Percentiles rank a stretch among this genome's conserved stretches.
Conservation (phyloP, 2,113 vertebrate genomes). For the Trogon melanurus region DNA sequence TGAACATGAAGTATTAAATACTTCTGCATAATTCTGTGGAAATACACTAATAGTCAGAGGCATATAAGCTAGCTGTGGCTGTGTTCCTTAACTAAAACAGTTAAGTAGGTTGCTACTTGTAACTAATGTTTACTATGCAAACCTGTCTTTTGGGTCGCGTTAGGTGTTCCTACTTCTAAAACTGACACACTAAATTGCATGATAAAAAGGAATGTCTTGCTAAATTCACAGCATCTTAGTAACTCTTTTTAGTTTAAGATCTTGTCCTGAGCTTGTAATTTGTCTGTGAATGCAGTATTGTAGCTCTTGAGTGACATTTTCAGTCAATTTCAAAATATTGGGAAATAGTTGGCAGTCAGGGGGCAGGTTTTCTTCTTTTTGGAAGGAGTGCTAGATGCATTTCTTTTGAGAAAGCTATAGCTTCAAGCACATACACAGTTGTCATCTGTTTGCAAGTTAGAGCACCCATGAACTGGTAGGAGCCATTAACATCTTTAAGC, state of each 20-base stretch:
- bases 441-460: neutral
- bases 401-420: neutral
- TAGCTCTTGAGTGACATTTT: neutral
- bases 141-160: neutral
- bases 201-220: neutral
- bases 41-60: neutral
- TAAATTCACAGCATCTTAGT: neutral
- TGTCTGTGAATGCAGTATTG: neutral
- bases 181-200: neutral
- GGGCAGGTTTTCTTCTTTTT: neutral
- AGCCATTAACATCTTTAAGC: neutral
- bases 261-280: neutral
- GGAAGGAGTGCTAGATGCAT: neutral
- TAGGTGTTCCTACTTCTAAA: neutral
- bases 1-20: neutral
- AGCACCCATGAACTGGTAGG: rapidly evolving
- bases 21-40: neutral
- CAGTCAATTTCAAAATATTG: neutral
- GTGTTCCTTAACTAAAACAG: neutral
- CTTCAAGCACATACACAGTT: neutral
- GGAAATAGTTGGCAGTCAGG: neutral
- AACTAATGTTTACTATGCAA: neutral
- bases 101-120: neutral
- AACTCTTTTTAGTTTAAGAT: neutral
- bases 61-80: neutral